Evolutionary conservation across 2,888 invertebrate genomes (phyloP), one percentile per base, ranked within the genome.

Genomic region (Masnerella sp.): DNA sequence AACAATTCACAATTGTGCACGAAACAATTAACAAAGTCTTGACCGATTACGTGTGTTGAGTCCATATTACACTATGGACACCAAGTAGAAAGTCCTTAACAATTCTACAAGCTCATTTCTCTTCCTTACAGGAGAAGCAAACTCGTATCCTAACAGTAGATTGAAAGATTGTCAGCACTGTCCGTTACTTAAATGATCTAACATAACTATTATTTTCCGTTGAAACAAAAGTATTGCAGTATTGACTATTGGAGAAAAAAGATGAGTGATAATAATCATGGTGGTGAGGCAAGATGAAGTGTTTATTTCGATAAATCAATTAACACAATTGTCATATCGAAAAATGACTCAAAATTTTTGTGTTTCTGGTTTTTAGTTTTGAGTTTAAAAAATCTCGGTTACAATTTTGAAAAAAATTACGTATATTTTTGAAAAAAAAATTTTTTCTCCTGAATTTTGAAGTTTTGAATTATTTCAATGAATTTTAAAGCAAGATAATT

Each of bases 21-120:
- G 22, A n/a, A 59, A 22, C 14, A 72, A 78, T 77, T 76, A 43
- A 71, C 79, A 80, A 83, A 81, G 82, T 82, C 70, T 79, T 80
- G 82, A 83, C 82, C 83, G 83, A 83, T 83, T 83, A 83, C 83
- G 82, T 83, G 65, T 69, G 62, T 70, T 77, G 49, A 38, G 79
- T 69, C 77, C 62, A 70, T 77, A 78, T 79, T 49, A 61, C 78
- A 79, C 79, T 78, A 80, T 71, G 68, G 72, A 74, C 79, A 78
- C 77, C 72, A 74, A 68, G 59, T 82, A 81, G 82, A 82, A 82
- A 82, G 82, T 82, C 71, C 38, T 69, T 56, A 47, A 22, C 45
- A 11, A 20, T 34, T 15, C 51, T 52, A 45, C 64, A 61, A 51
- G 11, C 12, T 61, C 34, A 51, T 58, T 51, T 52, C 68, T 59